Evolutionary conservation across 2,888 invertebrate species (phyloP).

Genomic region (Drosophila rellima): DNA sequence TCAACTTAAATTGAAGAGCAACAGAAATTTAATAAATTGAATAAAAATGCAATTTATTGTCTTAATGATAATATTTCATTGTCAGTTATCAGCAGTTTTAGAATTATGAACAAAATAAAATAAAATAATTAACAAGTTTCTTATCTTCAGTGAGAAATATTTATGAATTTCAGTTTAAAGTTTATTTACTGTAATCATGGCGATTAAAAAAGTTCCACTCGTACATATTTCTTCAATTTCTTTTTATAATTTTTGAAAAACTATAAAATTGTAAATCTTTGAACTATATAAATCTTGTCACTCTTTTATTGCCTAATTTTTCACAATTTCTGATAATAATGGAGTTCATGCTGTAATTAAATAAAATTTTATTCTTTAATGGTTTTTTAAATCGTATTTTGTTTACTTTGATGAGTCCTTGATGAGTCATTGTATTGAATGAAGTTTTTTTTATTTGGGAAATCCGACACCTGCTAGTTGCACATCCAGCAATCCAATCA

Average conservation of each 20-base stretch:
- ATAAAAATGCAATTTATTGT: background rate
- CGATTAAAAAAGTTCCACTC: too few species aligned
- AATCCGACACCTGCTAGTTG: conserved; percentile 50
- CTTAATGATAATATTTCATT: background rate
- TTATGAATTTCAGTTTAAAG: background rate
- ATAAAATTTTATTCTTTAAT: background rate
- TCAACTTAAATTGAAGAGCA: background rate
- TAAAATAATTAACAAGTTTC: background rate
- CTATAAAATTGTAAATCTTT: too few species aligned
- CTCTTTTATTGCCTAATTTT: background rate
- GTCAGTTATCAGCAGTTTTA: background rate
- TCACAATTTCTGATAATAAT: background rate
- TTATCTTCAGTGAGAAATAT: background rate
- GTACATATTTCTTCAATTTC: too few species aligned
- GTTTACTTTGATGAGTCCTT: conserved; percentile 2
- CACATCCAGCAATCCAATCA: conserved; percentile 40
- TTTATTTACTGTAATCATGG: background rate
- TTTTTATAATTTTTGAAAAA: too few species aligned
- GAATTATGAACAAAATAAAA: background rate
- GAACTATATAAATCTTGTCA: background rate
- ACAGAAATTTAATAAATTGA: background rate
- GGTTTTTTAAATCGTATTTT: background rate
- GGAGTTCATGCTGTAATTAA: background rate
- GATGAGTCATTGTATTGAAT: conserved; percentile 34
- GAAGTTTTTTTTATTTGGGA: conserved; percentile 8